Percentiles rank a stretch among this genome's conserved stretches.
phyloP scores from a whole-genome alignment of 2,888 invertebrate genomes.

The Oxystoma pomonae region DNA sequence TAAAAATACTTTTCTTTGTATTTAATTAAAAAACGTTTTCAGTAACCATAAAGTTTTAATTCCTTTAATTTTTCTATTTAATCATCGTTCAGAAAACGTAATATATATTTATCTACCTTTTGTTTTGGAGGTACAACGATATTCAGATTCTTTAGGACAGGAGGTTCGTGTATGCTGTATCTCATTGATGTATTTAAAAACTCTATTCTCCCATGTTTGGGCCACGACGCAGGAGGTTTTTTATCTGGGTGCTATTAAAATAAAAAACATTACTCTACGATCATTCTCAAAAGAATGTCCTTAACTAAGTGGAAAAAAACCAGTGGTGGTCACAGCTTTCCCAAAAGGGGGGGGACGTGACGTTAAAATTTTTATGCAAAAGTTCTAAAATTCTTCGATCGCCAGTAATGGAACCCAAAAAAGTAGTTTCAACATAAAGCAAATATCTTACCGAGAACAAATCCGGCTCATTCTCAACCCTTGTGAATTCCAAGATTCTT shows the following conservation, averaged over 20 bases:
- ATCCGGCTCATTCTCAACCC: constrained; percentile 49
- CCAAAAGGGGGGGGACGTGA: too few relatives aligned
- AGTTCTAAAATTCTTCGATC: too few relatives aligned
- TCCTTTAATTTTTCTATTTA: too few relatives aligned
- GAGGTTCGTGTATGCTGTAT: constrained; percentile 58
- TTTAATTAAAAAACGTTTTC: too few relatives aligned
- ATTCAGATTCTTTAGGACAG: constrained; percentile 58
- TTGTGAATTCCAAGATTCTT: constrained; percentile 60
- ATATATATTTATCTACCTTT: constrained; percentile 42
- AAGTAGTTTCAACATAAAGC: neutral
- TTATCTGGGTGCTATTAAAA: constrained; percentile 40
- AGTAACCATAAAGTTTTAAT: too few relatives aligned
- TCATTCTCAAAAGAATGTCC: neutral
- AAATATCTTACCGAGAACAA: constrained; percentile 39
- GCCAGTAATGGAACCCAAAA: too few relatives aligned
- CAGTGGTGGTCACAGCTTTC: too few relatives aligned
- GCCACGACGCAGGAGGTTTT: constrained; percentile 58
- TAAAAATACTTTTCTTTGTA: too few relatives aligned
- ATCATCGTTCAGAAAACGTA: too few relatives aligned
- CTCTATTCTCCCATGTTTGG: constrained; percentile 55
- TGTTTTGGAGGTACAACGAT: constrained; percentile 50
- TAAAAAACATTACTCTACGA: neutral
- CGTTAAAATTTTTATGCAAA: too few relatives aligned
- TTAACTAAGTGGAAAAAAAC: neutral
- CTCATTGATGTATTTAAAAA: constrained; percentile 58